Evolutionary conservation across 2,888 invertebrate genomes (phyloP), one percentile per base, ranked within the genome.

Genomic region (Caenorhabditis sp.): DNA sequence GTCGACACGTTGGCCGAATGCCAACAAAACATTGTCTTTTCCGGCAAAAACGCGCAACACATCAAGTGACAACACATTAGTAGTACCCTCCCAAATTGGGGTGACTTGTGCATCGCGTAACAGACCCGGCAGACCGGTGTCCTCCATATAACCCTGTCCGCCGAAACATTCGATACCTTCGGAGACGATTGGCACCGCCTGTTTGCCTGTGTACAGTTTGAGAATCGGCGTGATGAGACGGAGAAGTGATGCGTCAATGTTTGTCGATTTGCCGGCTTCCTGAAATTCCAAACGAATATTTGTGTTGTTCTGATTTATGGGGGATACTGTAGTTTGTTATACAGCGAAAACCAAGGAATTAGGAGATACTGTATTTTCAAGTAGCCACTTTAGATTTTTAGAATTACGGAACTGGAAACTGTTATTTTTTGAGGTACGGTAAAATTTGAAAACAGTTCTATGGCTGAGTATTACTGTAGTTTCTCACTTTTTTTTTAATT

Each of bases 11-110:
- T 84, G 73, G 10, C 83, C 73, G 59, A 88, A 88, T 0, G 88
- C 87, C 5, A 79, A 43, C 12, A 90, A 81, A 1, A 88, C 88
- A 68, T 88, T 84, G 6, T 90, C 90, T 50, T 88, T 83, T 1
- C 90, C 90, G 37, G 80, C 84, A 17, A 91, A 84, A 1, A 90
- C 90, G 62, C 91, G 85, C 6, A 91, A 86, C 4, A 91, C 89
- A 82, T 91, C 91, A 43, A 91, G 83, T 0, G 90, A 89, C 50
- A 91, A 84, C 49, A 91, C 89, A 81, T 91, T 91, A 8, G 91
- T 91, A 1, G 91, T 91, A 21, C 91, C 91, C 84, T 91, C 91
- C 91, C 91, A 91, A 68, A 91, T 91, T 19, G 91, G 89, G 37
- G 90, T 85, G 1, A 91, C 91, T 88, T 91, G 91, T 37, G 90